phyloP scores from a whole-genome alignment of 2,888 invertebrate species.

The Autographa gamma region DNA sequence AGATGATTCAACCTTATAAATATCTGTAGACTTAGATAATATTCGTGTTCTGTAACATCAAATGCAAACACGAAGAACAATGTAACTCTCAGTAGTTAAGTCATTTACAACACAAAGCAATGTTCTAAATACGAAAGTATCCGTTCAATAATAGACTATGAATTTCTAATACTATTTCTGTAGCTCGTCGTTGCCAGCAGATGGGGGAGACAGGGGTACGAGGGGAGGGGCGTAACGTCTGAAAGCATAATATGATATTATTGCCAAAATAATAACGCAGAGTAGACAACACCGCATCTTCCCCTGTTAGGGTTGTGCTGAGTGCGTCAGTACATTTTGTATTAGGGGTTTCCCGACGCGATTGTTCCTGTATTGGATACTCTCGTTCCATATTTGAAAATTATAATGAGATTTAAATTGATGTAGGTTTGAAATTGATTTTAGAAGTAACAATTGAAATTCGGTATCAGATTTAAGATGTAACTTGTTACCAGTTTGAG shows the following conservation, averaged over 20 bases:
- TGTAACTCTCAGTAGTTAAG: conserved; percentile 25
- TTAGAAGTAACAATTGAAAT: background rate
- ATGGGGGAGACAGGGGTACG: conserved; percentile 52
- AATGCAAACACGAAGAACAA: conserved; percentile 9
- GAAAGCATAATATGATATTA: conserved; percentile 79
- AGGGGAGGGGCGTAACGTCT: conserved; percentile 66
- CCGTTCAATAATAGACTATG: conserved; percentile 81
- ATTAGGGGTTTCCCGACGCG: conserved; percentile 14
- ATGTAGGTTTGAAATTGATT: background rate
- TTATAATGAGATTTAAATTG: conserved; percentile 2
- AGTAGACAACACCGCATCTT: conserved; percentile 70
- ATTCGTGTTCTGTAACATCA: background rate
- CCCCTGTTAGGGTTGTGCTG: conserved; percentile 64
- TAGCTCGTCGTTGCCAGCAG: conserved; percentile 73
- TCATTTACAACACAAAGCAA: conserved; percentile 68
- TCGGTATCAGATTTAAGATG: background rate
- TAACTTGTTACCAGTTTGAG: background rate
- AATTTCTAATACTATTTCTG: conserved; percentile 84
- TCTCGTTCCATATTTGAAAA: background rate
- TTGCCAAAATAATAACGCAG: conserved; percentile 82
- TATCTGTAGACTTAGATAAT: no score
- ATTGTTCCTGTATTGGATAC: background rate
- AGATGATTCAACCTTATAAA: background rate
- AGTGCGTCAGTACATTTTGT: conserved; percentile 37
- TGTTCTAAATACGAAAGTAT: conserved; percentile 75